A percentile compares a stretch with the other conserved stretches of the same genome.
These are phyloP conservation scores for Palythoa grandiflora DNA, from an alignment of 92 coral and sea anemone genomes.

Conservation along the genomic window DNA sequence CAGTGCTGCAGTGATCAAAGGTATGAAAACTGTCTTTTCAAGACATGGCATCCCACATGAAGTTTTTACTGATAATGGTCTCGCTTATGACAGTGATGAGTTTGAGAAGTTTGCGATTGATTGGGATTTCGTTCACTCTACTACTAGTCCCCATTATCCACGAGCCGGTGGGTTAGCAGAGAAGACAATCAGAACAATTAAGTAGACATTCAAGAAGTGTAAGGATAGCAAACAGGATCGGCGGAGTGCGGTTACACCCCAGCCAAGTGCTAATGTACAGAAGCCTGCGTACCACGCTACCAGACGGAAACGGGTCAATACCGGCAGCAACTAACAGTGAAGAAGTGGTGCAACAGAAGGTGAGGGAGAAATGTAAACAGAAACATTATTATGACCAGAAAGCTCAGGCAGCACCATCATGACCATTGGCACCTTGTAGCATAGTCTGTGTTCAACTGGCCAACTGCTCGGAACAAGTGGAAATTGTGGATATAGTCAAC, in stretches of 20 bases:
- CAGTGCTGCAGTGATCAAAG: no score
- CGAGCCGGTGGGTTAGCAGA: no score
- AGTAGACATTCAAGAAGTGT: background rate
- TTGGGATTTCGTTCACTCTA: no score
- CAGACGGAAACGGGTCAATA: slow-evolving; percentile 24
- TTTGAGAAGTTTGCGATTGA: no score
- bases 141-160: no score
- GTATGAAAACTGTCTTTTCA: no score
- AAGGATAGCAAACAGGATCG: slow-evolving; percentile 18
- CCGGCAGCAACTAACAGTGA: background rate
- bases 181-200: no score
- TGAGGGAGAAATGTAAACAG: slow-evolving; percentile 27
- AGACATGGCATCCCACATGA: no score
- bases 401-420: background rate
- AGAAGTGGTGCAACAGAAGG: slow-evolving; percentile 19
- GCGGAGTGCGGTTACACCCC: slow-evolving; percentile 11
- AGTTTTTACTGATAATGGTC: no score
- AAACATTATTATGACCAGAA: slow-evolving; percentile 35
- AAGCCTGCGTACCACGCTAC: slow-evolving; percentile 15
- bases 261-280: slow-evolving; percentile 27
- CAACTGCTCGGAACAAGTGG: slow-evolving; percentile 15
- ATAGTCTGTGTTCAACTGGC: slow-evolving; percentile 20
- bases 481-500: background rate
- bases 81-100: no score
- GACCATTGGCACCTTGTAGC: slow-evolving; percentile 13